A percentile compares a stretch with the other conserved stretches of the same genome.
Evolutionary conservation across 2,113 vertebrate species (phyloP).

Genomic region (Gopherus evgoodei): DNA sequence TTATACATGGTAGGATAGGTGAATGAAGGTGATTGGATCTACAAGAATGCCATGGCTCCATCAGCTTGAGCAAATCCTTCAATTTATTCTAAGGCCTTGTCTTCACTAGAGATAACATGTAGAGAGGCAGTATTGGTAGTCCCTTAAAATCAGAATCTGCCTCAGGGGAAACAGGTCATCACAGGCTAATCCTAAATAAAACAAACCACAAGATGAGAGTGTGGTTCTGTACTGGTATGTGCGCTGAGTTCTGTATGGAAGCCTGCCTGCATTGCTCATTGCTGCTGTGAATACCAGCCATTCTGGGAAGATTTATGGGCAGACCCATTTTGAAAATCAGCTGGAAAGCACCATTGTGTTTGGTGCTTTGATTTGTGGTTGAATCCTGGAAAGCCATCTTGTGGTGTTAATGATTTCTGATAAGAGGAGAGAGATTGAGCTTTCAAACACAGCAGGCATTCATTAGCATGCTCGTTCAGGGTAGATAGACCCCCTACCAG

Average conservation of each 20-base stretch:
- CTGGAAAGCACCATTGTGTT: not conserved
- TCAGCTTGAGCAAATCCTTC: slow-evolving; percentile 26
- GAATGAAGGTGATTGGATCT: not conserved
- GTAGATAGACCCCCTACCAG: not conserved
- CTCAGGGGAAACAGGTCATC: slow-evolving; percentile 46
- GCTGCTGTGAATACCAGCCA: not conserved
- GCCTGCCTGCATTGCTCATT: not conserved
- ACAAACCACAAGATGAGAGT: slow-evolving; percentile 51
- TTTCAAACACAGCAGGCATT: not conserved
- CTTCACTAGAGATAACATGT: slow-evolving; percentile 44
- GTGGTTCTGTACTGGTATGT: slow-evolving; percentile 35
- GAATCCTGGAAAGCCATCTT: not conserved
- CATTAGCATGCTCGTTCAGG: not conserved
- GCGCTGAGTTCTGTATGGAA: slow-evolving; percentile 20
- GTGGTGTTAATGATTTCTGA: slow-evolving; percentile 12
- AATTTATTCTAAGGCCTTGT: slow-evolving; percentile 32
- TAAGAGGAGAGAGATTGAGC: not conserved
- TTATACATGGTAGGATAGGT: not conserved
- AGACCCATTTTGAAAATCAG: not conserved
- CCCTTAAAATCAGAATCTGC: slow-evolving; percentile 10
- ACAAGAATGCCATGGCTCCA: slow-evolving; percentile 14
- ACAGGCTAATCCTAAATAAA: slow-evolving; percentile 7
- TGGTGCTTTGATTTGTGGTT: not conserved
- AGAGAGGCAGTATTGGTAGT: slow-evolving; percentile 26
- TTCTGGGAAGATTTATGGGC: not conserved